Percentiles rank a stretch among this genome's conserved stretches.
Conservation (phyloP, 2,797 vertebrate genomes). For the Galaxias olidus region DNA sequence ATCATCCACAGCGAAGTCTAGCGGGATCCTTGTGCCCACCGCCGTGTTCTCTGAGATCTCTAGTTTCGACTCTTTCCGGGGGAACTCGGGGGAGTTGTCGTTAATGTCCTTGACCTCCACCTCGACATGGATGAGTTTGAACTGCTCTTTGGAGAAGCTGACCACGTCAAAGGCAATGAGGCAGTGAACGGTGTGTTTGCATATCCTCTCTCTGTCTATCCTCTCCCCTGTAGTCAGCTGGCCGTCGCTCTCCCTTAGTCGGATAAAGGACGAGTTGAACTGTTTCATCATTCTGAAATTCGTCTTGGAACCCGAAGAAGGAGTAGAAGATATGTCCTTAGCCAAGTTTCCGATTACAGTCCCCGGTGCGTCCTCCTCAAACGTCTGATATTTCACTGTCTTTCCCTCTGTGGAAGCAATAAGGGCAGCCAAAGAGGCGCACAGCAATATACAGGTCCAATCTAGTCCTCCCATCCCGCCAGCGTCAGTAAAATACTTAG, state of each 20-base stretch:
- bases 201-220: constrained; percentile 89
- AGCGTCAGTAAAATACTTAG: constrained; percentile 39
- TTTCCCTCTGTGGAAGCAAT: constrained; percentile 70
- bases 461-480: constrained; percentile 56
- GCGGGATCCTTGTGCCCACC: constrained; percentile 87
- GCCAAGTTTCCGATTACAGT: constrained; percentile 93
- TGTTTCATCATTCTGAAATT: constrained; percentile 91
- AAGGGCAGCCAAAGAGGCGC: constrained; percentile 56
- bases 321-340: constrained; percentile 83
- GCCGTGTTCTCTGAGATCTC: constrained; percentile 91
- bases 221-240: constrained; percentile 89
- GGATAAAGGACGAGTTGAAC: constrained; percentile 89
- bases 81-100: constrained; percentile 90
- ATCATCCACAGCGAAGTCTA: constrained; percentile 88
- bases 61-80: constrained; percentile 82
- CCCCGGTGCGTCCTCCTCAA: constrained; percentile 91
- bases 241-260: constrained; percentile 89
- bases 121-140: constrained; percentile 93
- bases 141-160: constrained; percentile 89
- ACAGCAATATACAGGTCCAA: constrained; percentile 61
- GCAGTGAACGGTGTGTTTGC: constrained; percentile 83
- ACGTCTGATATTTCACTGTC: constrained; percentile 90
- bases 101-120: constrained; percentile 97
- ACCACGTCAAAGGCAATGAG: constrained; percentile 93
- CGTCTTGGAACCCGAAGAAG: constrained; percentile 71